Base-by-base conservation (phyloP, 2,888 invertebrate species). In the Cheilosia soror region DNA sequence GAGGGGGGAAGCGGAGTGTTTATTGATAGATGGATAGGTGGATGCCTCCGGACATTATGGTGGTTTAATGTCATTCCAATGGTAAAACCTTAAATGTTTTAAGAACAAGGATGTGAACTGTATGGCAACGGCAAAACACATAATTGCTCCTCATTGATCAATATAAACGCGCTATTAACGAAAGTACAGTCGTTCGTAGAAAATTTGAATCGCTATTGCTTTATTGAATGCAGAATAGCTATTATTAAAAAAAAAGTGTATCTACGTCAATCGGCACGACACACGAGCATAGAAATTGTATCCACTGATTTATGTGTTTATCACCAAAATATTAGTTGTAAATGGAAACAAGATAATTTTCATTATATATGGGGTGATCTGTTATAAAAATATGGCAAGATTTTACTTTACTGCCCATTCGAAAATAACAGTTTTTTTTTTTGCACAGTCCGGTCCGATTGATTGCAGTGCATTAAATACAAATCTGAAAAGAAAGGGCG, bases 1-100 rank as follows among this genome's bases (percentile, higher is more conserved):
- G 29, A n/a, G n/a, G 20, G 11, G 40, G 29, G 20, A 47, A 11
- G 4, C 27, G 15, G 73, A 47, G 73, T 73, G 66, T 31, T 68
- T 55, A 20, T 47, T 78, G 83, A 78, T 78, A 47, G 68, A 68
- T 62, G 60, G 65, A 33, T 60, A 72, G 83, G 73, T 78, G 55
- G 68, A 68, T 62, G 60, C 66, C 40, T 15, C 37, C 37, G 47
- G 77, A 66, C 60, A 62, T 55, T 62, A 73, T 68, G 66, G 66
- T 33, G 25, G 44, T 33, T 66, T 53, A 25, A 42, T 49, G 51
- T 58, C n/a, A 55, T 68, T 66, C 20, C 60, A 25, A 49, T 68
- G 40, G 25, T 15, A 47, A 27, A n/a, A 11, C 29, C 20, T 20
- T 20, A 20, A 2, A 20, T 2, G n/a, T n/a, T 68, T 47, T 47